Conservation (phyloP, 2,113 vertebrate genomes). For the Clarias magur region DNA sequence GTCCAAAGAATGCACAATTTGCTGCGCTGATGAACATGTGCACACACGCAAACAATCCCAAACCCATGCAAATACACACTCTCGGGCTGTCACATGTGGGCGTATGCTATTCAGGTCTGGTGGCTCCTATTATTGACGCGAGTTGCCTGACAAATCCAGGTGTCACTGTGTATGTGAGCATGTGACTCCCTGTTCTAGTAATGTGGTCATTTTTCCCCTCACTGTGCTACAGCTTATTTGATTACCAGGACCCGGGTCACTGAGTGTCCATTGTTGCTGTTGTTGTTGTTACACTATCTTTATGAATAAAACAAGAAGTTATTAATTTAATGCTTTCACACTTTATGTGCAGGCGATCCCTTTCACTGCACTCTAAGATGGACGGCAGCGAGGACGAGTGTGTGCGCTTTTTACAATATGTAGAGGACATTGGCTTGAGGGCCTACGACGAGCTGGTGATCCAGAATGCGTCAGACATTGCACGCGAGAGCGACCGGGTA, state of each 20-base stretch:
- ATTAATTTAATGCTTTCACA: neutral
- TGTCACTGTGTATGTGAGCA: neutral
- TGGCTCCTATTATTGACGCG: neutral
- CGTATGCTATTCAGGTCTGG: neutral
- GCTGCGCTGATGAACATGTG: neutral
- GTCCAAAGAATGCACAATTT: neutral
- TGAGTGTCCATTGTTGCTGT: neutral
- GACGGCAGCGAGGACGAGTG: conserved; percentile 80
- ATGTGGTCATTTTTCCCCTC: neutral
- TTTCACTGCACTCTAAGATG: conserved; percentile 77
- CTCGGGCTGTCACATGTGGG: neutral
- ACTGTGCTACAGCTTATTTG: neutral
- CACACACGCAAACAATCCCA: neutral
- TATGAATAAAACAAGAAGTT: neutral
- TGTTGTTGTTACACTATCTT: neutral
- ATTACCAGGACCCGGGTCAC: neutral
- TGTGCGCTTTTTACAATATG: conserved; percentile 89
- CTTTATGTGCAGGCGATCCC: conserved; percentile 67
- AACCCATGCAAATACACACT: neutral
- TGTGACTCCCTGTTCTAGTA: neutral
- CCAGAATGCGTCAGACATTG: conserved; percentile 97
- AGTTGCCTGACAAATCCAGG: conserved; percentile 18
- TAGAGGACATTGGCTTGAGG: conserved; percentile 92
- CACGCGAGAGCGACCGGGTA: conserved; percentile 92
- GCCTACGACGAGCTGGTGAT: conserved; percentile 94